Percentiles rank a stretch among this genome's conserved stretches.
phyloP scores from a whole-genome alignment of 2,888 invertebrate species.

The Dione juno region DNA sequence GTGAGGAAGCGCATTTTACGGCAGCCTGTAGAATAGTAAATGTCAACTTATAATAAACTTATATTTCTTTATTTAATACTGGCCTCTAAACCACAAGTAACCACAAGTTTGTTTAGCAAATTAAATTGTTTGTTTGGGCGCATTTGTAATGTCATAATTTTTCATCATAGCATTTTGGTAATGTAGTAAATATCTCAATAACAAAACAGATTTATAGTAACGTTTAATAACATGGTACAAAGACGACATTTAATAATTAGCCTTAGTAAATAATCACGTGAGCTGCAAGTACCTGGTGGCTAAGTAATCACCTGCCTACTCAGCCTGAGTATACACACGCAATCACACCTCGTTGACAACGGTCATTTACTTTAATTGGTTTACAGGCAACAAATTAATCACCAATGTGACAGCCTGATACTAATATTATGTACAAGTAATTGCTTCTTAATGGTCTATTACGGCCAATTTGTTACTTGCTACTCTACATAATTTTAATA shows the following conservation, averaged over 20 bases:
- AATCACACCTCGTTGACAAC: constrained; percentile 66
- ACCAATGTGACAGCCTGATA: constrained; percentile 73
- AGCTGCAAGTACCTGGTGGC: constrained; percentile 47
- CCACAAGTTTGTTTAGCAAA: neutral
- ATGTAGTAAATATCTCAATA: neutral
- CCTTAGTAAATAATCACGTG: constrained; percentile 69
- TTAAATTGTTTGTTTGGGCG: neutral
- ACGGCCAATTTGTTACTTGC: constrained; percentile 46
- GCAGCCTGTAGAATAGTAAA: constrained; percentile 65
- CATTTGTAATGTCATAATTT: neutral
- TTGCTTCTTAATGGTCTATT: constrained; percentile 60
- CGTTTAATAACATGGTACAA: constrained; percentile 56
- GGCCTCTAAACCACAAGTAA: neutral
- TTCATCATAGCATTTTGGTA: neutral
- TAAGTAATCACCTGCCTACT: constrained; percentile 59
- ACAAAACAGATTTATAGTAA: neutral
- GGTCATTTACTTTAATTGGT: constrained; percentile 73
- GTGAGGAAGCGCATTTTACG: constrained; percentile 80
- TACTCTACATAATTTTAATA: constrained; percentile 46
- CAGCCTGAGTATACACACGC: constrained; percentile 52
- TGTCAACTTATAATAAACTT: neutral
- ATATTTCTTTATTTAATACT: neutral
- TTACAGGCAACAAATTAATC: constrained; percentile 73
- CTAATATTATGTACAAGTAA: constrained; percentile 62
- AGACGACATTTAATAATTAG: constrained; percentile 71